Conservation (phyloP, 2,888 invertebrate genomes). For the Dasypolia templi region DNA sequence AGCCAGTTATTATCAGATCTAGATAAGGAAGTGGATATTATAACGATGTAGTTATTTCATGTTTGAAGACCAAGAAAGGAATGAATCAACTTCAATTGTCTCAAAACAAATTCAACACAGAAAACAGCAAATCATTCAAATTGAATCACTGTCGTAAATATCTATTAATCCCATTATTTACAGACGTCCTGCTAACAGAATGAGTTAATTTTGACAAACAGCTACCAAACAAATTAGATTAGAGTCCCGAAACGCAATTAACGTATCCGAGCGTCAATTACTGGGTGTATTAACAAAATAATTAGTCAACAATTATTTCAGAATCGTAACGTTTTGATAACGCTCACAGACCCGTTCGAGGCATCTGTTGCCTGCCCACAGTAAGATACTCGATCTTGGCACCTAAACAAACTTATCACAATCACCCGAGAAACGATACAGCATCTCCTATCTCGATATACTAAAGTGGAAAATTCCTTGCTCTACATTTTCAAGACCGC, state of each 20-base stretch:
- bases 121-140: conserved; percentile 7
- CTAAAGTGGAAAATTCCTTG: conserved; percentile 67
- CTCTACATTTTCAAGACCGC: conserved; percentile 15
- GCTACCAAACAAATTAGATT: conserved; percentile 68
- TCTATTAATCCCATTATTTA: conserved; percentile 47
- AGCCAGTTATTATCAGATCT: conserved; percentile 3
- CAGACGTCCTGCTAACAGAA: conserved; percentile 44
- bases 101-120: not conserved
- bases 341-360: conserved; percentile 79
- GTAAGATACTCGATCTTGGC: conserved; percentile 73
- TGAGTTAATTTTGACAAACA: conserved; percentile 56
- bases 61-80: not conserved
- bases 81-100: not conserved
- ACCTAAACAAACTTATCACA: conserved; percentile 64
- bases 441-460: conserved; percentile 48
- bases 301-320: conserved; percentile 84
- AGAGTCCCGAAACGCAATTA: conserved; percentile 65
- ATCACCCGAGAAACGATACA: conserved; percentile 15
- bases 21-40: not conserved
- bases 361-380: conserved; percentile 87
- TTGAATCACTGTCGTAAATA: conserved; percentile 25
- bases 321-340: conserved; percentile 79
- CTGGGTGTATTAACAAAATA: conserved; percentile 82
- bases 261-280: conserved; percentile 68
- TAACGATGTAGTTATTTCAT: not conserved